Conservation (phyloP, 2,797 vertebrate species). For the Sebastes iracundus region DNA sequence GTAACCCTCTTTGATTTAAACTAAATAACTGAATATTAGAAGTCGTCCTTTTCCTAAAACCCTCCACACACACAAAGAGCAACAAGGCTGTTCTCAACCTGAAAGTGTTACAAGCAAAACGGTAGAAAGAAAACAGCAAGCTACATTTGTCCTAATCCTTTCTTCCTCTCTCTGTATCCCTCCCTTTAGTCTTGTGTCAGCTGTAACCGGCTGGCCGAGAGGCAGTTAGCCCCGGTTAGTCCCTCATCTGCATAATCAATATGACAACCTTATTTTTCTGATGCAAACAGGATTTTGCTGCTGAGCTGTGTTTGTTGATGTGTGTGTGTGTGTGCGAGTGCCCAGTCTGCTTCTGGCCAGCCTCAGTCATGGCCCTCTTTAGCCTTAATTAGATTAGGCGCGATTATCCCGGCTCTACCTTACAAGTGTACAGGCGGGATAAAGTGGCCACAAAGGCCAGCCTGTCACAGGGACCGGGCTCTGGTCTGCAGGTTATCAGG, state of each 20-base stretch:
- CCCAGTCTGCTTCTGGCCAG: slow-evolving; percentile 87
- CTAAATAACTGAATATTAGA: not conserved
- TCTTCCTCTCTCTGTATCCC: slow-evolving; percentile 77
- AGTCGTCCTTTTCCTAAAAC: not conserved
- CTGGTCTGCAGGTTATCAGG: slow-evolving; percentile 89
- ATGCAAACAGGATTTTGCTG: slow-evolving; percentile 96
- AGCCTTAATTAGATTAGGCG: slow-evolving; percentile 99
- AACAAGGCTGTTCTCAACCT: slow-evolving; percentile 26
- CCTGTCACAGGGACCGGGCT: slow-evolving; percentile 89
- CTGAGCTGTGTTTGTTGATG: slow-evolving; percentile 84
- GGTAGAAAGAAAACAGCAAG: slow-evolving; percentile 53
- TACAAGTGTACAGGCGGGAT: slow-evolving; percentile 98
- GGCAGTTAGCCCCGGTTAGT: slow-evolving; percentile 84
- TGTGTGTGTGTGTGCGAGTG: slow-evolving; percentile 24
- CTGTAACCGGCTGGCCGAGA: slow-evolving; percentile 84
- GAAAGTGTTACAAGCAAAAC: slow-evolving; percentile 49
- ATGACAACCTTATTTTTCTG: slow-evolving; percentile 99
- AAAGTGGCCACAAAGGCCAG: slow-evolving; percentile 97
- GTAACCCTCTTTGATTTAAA: not conserved
- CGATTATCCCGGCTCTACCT: slow-evolving; percentile 98
- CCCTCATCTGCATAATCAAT: slow-evolving; percentile 98
- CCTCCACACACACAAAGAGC: not conserved
- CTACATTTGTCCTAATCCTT: slow-evolving; percentile 90
- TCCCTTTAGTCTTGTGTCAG: slow-evolving; percentile 87
- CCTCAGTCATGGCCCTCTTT: slow-evolving; percentile 99